Evolutionary conservation across 2,113 vertebrate genomes (phyloP).

Genomic region (Eolophus roseicapilla): DNA sequence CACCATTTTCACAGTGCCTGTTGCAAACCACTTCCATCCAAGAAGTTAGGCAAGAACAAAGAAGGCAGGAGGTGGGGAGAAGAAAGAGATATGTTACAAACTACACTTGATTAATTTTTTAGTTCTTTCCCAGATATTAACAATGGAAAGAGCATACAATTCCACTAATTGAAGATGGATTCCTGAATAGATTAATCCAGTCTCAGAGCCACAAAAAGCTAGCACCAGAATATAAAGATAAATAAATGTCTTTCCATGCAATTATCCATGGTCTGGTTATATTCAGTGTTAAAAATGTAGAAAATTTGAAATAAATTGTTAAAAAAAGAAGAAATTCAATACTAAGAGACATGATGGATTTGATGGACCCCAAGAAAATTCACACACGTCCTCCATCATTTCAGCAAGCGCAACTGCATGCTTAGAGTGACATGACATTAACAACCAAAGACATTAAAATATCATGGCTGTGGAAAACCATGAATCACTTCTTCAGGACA

Average conservation of each 20-base stretch:
- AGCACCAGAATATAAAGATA: background rate
- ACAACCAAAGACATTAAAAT: background rate
- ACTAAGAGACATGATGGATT: background rate
- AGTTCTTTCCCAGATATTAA: background rate
- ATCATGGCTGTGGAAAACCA: background rate
- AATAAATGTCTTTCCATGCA: background rate
- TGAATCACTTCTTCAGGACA: background rate
- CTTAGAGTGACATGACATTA: fast-evolving
- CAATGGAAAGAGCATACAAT: background rate
- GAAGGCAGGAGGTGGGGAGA: too few relatives aligned
- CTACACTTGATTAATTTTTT: background rate
- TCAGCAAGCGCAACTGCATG: background rate
- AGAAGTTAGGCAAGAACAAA: background rate
- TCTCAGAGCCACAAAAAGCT: background rate
- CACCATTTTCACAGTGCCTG: conserved; percentile 91
- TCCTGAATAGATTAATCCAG: background rate
- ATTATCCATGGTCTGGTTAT: background rate
- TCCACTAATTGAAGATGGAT: background rate
- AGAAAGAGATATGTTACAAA: background rate
- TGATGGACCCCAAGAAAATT: background rate
- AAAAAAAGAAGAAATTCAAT: background rate
- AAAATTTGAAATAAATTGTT: background rate
- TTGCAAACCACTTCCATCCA: conserved; percentile 86
- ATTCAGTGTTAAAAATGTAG: background rate
- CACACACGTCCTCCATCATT: background rate